Evolutionary conservation across 37 sponge, comb jelly and placozoan species (phyloP).

Genomic region (Chondrosia reniformis): DNA sequence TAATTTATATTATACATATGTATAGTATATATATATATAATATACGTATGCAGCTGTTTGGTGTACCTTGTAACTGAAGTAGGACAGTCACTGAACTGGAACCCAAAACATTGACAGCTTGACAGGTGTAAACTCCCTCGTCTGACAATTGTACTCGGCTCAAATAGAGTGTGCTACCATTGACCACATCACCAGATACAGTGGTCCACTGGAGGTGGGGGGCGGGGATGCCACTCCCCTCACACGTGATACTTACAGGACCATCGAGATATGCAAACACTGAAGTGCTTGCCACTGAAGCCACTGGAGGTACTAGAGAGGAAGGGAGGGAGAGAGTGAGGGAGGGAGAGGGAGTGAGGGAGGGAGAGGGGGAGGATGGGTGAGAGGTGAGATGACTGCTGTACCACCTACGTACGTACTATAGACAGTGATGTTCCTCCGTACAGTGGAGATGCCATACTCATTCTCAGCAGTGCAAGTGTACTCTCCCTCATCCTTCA

Average conservation of each 20-base stretch:
- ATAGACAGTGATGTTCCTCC: constrained; percentile 1
- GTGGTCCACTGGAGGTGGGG: constrained; percentile 25
- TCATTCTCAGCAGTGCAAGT: constrained; percentile 25
- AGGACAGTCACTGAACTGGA: neutral
- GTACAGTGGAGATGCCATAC: constrained; percentile 28
- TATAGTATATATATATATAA: too few species aligned
- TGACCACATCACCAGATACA: neutral
- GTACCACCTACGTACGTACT: constrained; percentile 17
- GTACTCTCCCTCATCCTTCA: constrained; percentile 28
- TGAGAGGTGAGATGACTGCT: neutral
- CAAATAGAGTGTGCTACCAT: neutral
- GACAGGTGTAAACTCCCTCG: constrained; percentile 31
- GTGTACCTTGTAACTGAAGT: constrained; percentile 33
- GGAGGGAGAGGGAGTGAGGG: neutral
- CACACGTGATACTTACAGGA: constrained; percentile 10
- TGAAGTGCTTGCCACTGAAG: neutral
- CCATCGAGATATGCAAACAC: constrained; percentile 6
- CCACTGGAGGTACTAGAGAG: constrained; percentile 37
- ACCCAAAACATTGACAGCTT: constrained; percentile 29
- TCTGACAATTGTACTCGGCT: neutral
- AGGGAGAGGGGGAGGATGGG: neutral
- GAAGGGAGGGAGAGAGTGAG: neutral
- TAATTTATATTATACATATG: too few species aligned
- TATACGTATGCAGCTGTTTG: too few species aligned
- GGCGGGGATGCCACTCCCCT: constrained; percentile 21